Evolutionary conservation across 1,140 invertebrate genomes (phyloP).

Genomic region (Pogonomyrmex californicus): DNA sequence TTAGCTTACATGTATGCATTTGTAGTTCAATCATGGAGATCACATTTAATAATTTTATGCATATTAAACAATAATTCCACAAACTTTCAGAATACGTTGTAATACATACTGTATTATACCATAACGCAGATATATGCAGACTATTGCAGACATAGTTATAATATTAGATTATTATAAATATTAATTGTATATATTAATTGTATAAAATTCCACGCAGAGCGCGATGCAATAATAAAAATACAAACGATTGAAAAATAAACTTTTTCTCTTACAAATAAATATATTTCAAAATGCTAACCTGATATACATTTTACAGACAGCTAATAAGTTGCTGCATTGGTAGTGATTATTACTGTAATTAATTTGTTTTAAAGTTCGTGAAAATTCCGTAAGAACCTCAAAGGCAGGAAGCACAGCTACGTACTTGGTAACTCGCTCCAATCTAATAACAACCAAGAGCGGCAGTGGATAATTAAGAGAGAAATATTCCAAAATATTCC

Average conservation of each 20-base stretch:
- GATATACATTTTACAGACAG: constrained; percentile 19
- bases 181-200: background rate
- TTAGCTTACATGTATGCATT: constrained; percentile 35
- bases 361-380: constrained; percentile 61
- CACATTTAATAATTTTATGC: constrained; percentile 52
- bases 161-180: constrained; percentile 24
- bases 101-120: constrained; percentile 26
- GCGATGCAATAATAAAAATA: background rate
- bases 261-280: constrained; percentile 17
- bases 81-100: constrained; percentile 19
- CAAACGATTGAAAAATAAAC: background rate
- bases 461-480: constrained; percentile 48
- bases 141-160: constrained; percentile 6
- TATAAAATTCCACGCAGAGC: background rate
- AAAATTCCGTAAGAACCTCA: constrained; percentile 60
- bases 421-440: constrained; percentile 49
- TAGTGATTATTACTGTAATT: constrained; percentile 61
- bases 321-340: constrained; percentile 50
- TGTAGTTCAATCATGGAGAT: constrained; percentile 44
- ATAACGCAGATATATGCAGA: background rate
- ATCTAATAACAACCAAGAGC: constrained; percentile 60
- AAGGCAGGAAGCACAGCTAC: constrained; percentile 42
- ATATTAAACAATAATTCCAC: constrained; percentile 44
- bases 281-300: background rate
- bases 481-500: constrained; percentile 54